Evolutionary conservation across 2,888 invertebrate species (phyloP).

Genomic region (Zygaena filipendulae): DNA sequence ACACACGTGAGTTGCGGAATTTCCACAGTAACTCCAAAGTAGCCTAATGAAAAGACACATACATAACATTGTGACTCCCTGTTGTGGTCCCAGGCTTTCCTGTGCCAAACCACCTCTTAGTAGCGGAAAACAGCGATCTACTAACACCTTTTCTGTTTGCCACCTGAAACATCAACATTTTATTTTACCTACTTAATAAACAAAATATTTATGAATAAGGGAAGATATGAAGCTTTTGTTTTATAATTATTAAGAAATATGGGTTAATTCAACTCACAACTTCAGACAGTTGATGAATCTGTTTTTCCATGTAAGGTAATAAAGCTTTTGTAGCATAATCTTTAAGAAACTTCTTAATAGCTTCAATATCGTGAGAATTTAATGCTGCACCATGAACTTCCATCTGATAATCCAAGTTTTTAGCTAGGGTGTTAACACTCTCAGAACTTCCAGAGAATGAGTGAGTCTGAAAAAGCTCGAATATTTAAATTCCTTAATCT

Average conservation of each 20-base stretch:
- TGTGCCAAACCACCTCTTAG: slow-evolving; percentile 95
- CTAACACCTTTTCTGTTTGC: slow-evolving; percentile 93
- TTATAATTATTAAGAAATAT: too few relatives aligned
- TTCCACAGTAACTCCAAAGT: too few relatives aligned
- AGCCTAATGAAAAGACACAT: too few relatives aligned
- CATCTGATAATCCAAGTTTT: slow-evolving; percentile 45
- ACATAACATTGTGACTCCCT: slow-evolving; percentile 85
- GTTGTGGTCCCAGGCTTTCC: slow-evolving; percentile 84
- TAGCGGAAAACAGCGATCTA: slow-evolving; percentile 91
- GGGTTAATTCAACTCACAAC: too few relatives aligned
- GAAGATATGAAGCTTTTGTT: too few relatives aligned
- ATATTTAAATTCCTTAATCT: slow-evolving; percentile 2
- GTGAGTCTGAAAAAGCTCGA: slow-evolving; percentile 47
- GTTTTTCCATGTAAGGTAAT: slow-evolving; percentile 91
- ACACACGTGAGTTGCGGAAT: too few relatives aligned
- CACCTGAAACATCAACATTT: slow-evolving; percentile 57
- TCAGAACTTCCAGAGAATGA: slow-evolving; percentile 68
- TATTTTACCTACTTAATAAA: too few relatives aligned
- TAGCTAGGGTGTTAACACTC: slow-evolving; percentile 67
- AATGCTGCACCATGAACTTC: slow-evolving; percentile 81
- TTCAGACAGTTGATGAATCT: slow-evolving; percentile 83
- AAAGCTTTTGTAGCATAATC: slow-evolving; percentile 89
- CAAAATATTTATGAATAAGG: too few relatives aligned
- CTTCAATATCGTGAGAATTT: slow-evolving; percentile 85
- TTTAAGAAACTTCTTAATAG: slow-evolving; percentile 83